phyloP scores from a whole-genome alignment of 2,888 invertebrate species.

The Cerceris ruficornis region DNA sequence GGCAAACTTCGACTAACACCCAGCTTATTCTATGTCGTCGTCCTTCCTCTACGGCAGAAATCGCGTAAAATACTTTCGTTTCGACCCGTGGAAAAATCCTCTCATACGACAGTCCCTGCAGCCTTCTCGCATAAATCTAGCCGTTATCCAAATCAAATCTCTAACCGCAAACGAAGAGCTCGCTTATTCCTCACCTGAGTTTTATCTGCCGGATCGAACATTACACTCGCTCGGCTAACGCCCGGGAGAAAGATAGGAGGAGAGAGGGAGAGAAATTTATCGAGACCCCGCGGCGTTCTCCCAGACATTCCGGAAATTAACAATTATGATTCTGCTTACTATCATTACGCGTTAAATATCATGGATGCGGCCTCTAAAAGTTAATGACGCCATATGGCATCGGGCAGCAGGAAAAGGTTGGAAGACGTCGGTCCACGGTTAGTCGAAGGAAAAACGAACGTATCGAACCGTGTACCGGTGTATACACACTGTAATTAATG shows the following conservation, averaged over 20 bases:
- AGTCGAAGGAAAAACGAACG: constrained; percentile 3
- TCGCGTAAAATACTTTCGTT: not conserved
- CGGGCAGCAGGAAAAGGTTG: constrained; percentile 8
- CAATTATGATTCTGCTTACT: constrained; percentile 34
- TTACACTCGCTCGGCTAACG: constrained; percentile 14
- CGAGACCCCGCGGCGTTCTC: constrained; percentile 19
- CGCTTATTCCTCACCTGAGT: constrained; percentile 33
- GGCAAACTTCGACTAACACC: not conserved
- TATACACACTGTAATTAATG: constrained; percentile 34
- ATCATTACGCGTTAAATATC: constrained; percentile 49
- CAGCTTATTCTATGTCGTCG: not conserved
- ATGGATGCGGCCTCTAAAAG: constrained; percentile 29
- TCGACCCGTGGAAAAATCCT: not conserved
- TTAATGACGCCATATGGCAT: constrained; percentile 38
- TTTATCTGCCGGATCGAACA: constrained; percentile 32
- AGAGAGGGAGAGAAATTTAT: constrained; percentile 16
- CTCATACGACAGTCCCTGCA: constrained; percentile 22
- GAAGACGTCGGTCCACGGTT: constrained; percentile 1
- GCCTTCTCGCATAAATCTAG: constrained; percentile 26
- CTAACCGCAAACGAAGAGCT: constrained; percentile 22
- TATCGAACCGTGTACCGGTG: not conserved
- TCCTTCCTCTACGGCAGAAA: not conserved
- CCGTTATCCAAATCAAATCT: constrained; percentile 41
- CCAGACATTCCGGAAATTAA: constrained; percentile 45
- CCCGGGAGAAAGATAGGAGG: constrained; percentile 2